Percentiles rank a stretch among this genome's conserved stretches.
phyloP scores from a whole-genome alignment of 2,797 vertebrate species.

The Artibeus lituratus region DNA sequence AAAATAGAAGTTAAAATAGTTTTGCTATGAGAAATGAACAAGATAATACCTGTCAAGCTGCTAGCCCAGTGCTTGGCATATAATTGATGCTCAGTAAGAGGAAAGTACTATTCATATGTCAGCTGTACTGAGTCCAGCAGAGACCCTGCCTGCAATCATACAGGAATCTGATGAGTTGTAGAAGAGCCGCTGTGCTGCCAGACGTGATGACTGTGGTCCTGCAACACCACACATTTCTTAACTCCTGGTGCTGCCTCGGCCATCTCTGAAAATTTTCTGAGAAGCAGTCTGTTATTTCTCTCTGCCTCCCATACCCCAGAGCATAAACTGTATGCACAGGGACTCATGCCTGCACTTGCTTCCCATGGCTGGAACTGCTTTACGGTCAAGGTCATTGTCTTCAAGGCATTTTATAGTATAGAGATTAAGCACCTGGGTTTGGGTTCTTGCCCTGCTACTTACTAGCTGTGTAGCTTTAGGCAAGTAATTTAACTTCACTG shows the following conservation, averaged over 20 bases:
- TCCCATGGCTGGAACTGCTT: background rate
- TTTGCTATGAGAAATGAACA: background rate
- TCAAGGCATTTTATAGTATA: background rate
- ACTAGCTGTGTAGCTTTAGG: background rate
- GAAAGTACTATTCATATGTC: background rate
- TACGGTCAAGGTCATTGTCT: background rate
- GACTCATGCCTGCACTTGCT: background rate
- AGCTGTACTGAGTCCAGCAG: background rate
- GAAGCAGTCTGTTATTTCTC: background rate
- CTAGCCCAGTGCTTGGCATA: background rate
- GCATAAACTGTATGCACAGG: background rate
- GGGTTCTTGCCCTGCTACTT: background rate
- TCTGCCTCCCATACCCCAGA: background rate
- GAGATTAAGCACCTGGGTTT: background rate
- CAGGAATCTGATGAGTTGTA: accelerated
- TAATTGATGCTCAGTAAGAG: background rate
- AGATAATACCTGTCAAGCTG: background rate
- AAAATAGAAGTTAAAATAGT: slow-evolving; percentile 1
- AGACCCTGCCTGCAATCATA: background rate
- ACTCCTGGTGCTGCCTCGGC: background rate
- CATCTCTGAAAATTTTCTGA: background rate
- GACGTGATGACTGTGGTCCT: background rate
- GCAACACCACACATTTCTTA: background rate
- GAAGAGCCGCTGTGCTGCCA: background rate
- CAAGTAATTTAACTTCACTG: background rate